Evolutionary conservation across 2,797 vertebrate species (phyloP), one percentile per base, ranked within the genome.

Genomic region (Melanotaenia parkinsoni): DNA sequence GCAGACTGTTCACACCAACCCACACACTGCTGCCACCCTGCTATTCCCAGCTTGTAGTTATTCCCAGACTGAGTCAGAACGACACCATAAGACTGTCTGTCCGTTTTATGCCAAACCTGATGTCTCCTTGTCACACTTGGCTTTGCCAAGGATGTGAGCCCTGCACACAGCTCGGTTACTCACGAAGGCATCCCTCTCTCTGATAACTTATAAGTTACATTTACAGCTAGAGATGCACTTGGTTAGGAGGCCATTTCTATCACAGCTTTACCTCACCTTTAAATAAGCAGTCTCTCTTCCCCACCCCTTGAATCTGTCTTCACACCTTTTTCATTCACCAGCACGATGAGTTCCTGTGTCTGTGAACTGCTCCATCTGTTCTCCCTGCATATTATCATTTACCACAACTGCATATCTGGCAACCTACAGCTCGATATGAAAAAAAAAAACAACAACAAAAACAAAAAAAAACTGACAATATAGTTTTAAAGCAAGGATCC

Each of bases 361-460:
- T 82, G 89, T 59, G 83, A 90, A 79, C 72, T 38, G 75, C 82
- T 92, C 92, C 92, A 93, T 94, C 90, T 94, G 91, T 85, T 86
- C 82, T 88, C 76, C 76, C 60, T 66, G 56, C 64, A 74, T 86
- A 77, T 85, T 74, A 77, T 77, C 71, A 63, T 79, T 87, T 84
- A 57, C 74, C 66, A 72, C 82, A 59, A 72, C 47, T 62, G 65
- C 76, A 64, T 76, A 82, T 83, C 77, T 79, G 85, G 76, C 70
- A 85, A 72, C 74, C 74, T 77, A 81, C 76, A 85, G 72, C 70
- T 57, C 38, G 77, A 78, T 73, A 43, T 40, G 61, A 58, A 60
- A 56, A 81, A 80, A 80, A 58, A 45, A 74, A 32, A 32, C 5
- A 33, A 67, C 4, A 47, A 76, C 50, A 63, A 58, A 56, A 81